Evolutionary conservation across 1,140 invertebrate species (phyloP), one percentile per base, ranked within the genome.

Genomic region (Gonatopus flavifemur): DNA sequence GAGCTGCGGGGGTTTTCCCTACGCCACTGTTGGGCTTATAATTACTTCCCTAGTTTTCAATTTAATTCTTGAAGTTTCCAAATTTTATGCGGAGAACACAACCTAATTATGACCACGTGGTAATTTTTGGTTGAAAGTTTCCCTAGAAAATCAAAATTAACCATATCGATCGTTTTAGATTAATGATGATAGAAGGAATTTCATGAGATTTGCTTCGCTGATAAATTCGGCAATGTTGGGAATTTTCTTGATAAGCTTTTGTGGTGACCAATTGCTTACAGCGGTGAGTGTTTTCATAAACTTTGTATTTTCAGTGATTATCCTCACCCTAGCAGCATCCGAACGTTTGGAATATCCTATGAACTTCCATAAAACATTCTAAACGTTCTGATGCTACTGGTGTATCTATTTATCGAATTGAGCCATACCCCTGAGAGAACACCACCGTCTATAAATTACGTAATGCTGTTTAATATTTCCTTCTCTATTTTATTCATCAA

Each of bases 221-320:
- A 32, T 69, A 1, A 57, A 52, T 5, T 25, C 69, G 2, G 64
- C 70, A 3, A 63, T 70, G 5, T 28, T 67, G 9, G 73, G 73
- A 42, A 35, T 74, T 25, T 76, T 67, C 49, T 38, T 76, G 15
- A 74, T 73, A 39, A 70, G 65, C 43, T 65, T 56, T 31, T 66
- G 66, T 13, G 69, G 69, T 6, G 38, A 70, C n/a, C 22, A 40
- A 9, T 43, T 72, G 45, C 66, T 68, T 7, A 40, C 40, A 6
- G 65, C 69, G 57, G 69, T 67, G n/a, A 49, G 31, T 48, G 18
- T 13, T 22, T 5, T 31, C 13, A 22, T 25, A 48, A 48, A 3
- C 3, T 33, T 19, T 32, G 15, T 16, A 10, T n/a, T 8, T 8
- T 9, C 13, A 24, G 25, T 20, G 18, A 24, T n/a, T 22, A 28